Percentiles rank a stretch among this genome's conserved stretches.
Evolutionary conservation across 2,797 vertebrate species (phyloP).

Genomic region (Dermochelys coriacea): DNA sequence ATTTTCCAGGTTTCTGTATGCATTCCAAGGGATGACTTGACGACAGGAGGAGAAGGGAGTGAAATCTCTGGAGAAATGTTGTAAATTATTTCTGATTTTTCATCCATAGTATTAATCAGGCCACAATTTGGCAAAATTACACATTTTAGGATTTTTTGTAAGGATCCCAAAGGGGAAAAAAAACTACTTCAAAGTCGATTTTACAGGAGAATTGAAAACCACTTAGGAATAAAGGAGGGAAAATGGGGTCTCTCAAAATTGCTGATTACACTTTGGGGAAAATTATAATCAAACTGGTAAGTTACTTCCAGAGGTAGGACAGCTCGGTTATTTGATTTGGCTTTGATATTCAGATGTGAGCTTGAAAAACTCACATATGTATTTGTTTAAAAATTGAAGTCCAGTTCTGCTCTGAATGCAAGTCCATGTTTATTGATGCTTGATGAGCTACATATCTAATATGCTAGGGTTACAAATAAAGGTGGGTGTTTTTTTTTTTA

Average conservation of each 20-base stretch:
- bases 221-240: conserved; percentile 20
- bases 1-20: conserved; percentile 69
- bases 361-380: neutral
- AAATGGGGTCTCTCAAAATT: conserved; percentile 30
- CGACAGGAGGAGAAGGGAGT: conserved; percentile 17
- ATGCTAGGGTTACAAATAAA: neutral
- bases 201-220: conserved; percentile 25
- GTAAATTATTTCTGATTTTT: conserved; percentile 46
- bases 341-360: neutral
- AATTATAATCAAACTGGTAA: neutral
- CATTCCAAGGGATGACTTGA: conserved; percentile 74
- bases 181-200: conserved; percentile 6
- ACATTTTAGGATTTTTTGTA: conserved; percentile 43
- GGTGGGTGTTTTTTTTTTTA: neutral
- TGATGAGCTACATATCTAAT: neutral
- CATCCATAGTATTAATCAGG: conserved; percentile 33
- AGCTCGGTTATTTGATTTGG: neutral
- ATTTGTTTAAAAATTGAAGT: neutral
- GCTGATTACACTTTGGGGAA: conserved; percentile 31
- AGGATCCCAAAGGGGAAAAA: neutral
- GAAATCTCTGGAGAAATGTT: conserved; percentile 43
- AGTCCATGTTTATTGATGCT: neutral
- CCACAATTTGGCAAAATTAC: conserved; percentile 52
- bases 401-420: neutral
- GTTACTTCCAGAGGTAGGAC: neutral